Evolutionary conservation across 64 coral and sea anemone genomes (phyloP), one percentile per base, ranked within the genome.

Genomic region (Montipora cactus): DNA sequence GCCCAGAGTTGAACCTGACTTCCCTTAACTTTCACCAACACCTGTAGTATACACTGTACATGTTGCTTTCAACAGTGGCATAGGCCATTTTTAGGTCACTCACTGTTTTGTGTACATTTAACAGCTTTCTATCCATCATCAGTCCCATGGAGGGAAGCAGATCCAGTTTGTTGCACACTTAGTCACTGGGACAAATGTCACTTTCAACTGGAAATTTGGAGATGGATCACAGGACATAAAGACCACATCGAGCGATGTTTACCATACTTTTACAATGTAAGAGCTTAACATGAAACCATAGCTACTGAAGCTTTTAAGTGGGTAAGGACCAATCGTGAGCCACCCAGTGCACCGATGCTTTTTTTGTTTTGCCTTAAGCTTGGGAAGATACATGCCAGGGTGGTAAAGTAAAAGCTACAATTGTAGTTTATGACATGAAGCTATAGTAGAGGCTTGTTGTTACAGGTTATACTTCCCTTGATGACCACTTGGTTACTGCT

Each of bases 181-280:
- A 46, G 7, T 15, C 10, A 20, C 0, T 22, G 90, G 90, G 25
- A 77, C 79, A 20, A 85, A 92, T 92, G 73, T 92, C 1, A 92
- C 25, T 10, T 55, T 67, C 64, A 28, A 48, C 53, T 92, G 90
- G 90, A 55, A 92, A 18, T 92, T 92, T 77, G 81, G 69, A 19
- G 90, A 85, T 66, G 90, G 90, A 66, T 86, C 37, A 7, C 7
- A 18, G 1, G 45, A 2, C 2, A 1, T 92, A 8, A 92, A 73
- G 8, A 76, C 90, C 16, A 85, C 79, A 62, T 77, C 55, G 62
- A 19, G 3, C 5, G 2, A 21, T 15, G 55, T 92, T 20, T 62
- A 47, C 20, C 48, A 85, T 55, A 76, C 28, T 14, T 92, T 77
- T 9, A 64, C 15, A 19, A 85, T 18, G 90, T 92, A 77, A 92